These are phyloP conservation scores for Catagonus wagneri DNA, from an alignment of 2,113 vertebrate species.

Conservation along the genomic window DNA sequence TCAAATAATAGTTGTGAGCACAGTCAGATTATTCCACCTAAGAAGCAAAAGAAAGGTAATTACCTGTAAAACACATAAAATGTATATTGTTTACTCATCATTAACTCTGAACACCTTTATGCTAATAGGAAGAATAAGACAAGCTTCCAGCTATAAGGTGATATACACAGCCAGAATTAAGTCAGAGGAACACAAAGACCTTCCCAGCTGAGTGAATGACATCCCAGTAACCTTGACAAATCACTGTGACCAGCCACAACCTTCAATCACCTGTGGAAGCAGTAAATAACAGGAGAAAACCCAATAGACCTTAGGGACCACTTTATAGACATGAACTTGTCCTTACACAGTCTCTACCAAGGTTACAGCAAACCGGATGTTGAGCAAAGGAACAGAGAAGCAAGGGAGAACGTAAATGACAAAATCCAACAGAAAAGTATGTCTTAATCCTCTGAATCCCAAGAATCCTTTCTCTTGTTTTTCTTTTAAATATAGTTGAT, in stretches of 20 bases:
- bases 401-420: neutral
- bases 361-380: neutral
- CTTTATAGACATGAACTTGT: conserved; percentile 34
- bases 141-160: conserved; percentile 14
- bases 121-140: conserved; percentile 66
- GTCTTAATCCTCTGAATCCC: conserved; percentile 4
- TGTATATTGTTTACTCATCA: conserved; percentile 78
- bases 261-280: conserved; percentile 55
- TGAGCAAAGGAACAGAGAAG: conserved; percentile 8
- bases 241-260: conserved; percentile 39
- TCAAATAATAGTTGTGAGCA: conserved; percentile 74
- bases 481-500: neutral
- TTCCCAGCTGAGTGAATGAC: conserved; percentile 13
- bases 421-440: neutral
- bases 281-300: conserved; percentile 32
- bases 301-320: neutral
- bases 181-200: conserved; percentile 33
- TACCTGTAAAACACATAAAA: conserved; percentile 78
- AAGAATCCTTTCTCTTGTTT: neutral
- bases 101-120: conserved; percentile 79
- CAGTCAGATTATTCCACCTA: conserved; percentile 68
- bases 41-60: conserved; percentile 78
- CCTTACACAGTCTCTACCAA: neutral
- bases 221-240: conserved; percentile 57
- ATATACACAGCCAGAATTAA: conserved; percentile 8